Base-by-base conservation (phyloP, 1,140 invertebrate species). In the Charaxes varanes region DNA sequence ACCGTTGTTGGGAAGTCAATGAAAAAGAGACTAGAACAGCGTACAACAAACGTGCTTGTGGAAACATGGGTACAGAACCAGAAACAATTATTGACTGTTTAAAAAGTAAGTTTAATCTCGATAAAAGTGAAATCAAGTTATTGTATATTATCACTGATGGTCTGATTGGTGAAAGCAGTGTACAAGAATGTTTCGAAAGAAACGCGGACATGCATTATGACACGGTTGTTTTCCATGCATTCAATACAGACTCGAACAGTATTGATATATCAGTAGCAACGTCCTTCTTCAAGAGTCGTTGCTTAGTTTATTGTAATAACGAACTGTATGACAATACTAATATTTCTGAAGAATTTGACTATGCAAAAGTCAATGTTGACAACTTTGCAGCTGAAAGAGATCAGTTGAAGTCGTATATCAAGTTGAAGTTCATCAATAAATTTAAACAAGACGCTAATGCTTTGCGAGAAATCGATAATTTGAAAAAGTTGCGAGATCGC, bases 101-200 rank as follows among this genome's bases (percentile, higher is more conserved):
- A 17, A 37, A 42, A 40, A 12, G 32, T 6, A 37, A 28, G n/a
- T 27, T 18, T 21, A 19, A 12, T 2, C n/a, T 2, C 11, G 33
- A 7, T 5, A 27, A 4, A 11, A 18, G 17, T 24, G 30, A 33
- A 34, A 42, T 42, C 7, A 24, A 27, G 10, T 35, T 61, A 18
- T n/a, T 61, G 2, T 57, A 61, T 15, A 57, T 61, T 6, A 46
- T 61, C 16, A 61, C 58, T 6, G 53, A 61, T 32, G 58, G 58
- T 17, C 17, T 43, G 12, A 57, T 53, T 14, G 10, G 35, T 13
- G 0, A 7, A 8, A 6, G 1, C 0, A 42, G 27, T 10, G 21
- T 16, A 31, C 3, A 34, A 1, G n/a, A 10, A 35, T 61, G 57
- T 28, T 48, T 48, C 2, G 1, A 30, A 23, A 12, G 42, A 4